These are phyloP conservation scores for Netelia melanura DNA, from an alignment of 2,888 invertebrate species.

Conservation along the genomic window DNA sequence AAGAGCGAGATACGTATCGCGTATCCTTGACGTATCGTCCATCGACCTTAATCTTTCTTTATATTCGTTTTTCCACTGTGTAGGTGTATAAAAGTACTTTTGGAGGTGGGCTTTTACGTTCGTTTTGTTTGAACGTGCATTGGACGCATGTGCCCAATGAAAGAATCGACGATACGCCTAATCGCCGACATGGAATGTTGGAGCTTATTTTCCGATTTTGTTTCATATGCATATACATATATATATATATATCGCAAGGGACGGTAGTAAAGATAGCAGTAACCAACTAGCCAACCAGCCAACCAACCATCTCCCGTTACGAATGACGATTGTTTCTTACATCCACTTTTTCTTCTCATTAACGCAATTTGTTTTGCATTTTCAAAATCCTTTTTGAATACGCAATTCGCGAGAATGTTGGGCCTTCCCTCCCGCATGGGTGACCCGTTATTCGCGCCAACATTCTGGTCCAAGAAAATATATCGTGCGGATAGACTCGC, in stretches of 20 bases:
- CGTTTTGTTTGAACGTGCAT: constrained; percentile 23
- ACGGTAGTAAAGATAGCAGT: constrained; percentile 20
- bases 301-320: not conserved
- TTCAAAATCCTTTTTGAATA: not conserved
- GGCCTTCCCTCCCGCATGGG: not conserved
- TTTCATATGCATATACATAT: not conserved
- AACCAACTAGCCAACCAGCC: not conserved
- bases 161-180: not conserved
- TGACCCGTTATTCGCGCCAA: too few species aligned
- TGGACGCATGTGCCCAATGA: constrained; percentile 36
- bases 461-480: too few species aligned
- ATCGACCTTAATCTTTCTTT: constrained; percentile 7
- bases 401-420: not conserved
- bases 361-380: not conserved
- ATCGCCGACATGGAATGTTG: constrained; percentile 8
- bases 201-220: constrained; percentile 11
- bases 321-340: not conserved
- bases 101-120: constrained; percentile 34
- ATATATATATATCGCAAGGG: not conserved
- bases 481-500: too few species aligned
- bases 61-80: constrained; percentile 40
- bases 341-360: not conserved
- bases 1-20: too few species aligned
- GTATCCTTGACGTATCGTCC: not conserved
- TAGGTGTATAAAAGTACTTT: constrained; percentile 61